Evolutionary conservation across 2,888 invertebrate genomes (phyloP), one percentile per base, ranked within the genome.

Genomic region (Formica aserva): DNA sequence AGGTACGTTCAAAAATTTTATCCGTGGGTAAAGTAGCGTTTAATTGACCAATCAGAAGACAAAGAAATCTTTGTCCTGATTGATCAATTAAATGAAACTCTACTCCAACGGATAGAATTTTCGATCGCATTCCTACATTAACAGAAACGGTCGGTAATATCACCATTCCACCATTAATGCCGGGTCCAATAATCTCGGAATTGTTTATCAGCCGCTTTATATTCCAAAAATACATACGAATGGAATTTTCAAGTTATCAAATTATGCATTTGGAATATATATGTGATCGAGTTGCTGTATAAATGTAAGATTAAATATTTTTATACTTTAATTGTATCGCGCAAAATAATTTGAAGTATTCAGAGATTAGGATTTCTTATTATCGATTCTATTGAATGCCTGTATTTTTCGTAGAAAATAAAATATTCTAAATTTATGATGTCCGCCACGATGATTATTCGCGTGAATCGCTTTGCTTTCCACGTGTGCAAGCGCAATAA

Each of bases 361-460:
- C 4, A 26, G 13, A 65, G 66, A 29, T 77, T 77, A 77, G 38
- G 18, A 41, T 66, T 15, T 22, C 15, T 13, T 11, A 11, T n/a
- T 52, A 32, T 13, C 35, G 65, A 32, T 83, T 62, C 65, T 77
- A 85, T 48, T 74, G 32, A 67, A 62, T 82, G 60, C 60, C 35
- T 83, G 52, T 76, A 57, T 86, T 86, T 88, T 81, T 81, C 84
- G 60, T 84, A 72, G 85, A 87, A 52, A 84, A 81, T 83, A 32
- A 78, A 15, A 65, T 67, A 48, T 80, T 63, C 52, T 18, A 57
- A 75, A 82, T 60, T 63, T 38, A 29, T 62, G 78, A 86, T 26
- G 77, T 75, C 76, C 18, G 72, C 35, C 76, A 69, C 74, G 63
- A 88, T 88, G 87, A 78, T 69, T 15, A 60, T 80, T n/a, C 80